A percentile compares a stretch with the other conserved stretches of the same genome.
Conservation (phyloP, 1,140 invertebrate species). For the Drosophila watanabei region DNA sequence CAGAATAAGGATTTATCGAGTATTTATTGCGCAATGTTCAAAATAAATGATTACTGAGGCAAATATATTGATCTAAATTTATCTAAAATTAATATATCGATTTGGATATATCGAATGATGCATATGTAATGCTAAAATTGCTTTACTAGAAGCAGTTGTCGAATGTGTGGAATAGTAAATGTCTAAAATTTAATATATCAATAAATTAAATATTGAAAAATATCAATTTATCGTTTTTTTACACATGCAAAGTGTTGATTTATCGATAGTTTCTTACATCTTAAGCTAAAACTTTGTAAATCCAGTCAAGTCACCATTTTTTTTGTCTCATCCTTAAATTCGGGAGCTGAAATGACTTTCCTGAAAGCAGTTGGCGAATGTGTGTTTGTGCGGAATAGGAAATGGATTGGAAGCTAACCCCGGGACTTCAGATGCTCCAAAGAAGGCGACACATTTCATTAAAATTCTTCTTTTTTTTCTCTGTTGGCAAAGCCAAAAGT, state of each 20-base stretch:
- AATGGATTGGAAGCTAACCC: not conserved
- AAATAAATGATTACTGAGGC: too few relatives aligned
- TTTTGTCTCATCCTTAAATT: not conserved
- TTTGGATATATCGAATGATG: too few relatives aligned
- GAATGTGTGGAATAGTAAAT: too few relatives aligned
- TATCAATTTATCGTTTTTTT: not conserved
- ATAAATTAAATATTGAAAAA: not conserved
- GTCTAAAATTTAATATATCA: too few relatives aligned
- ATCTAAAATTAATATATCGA: too few relatives aligned
- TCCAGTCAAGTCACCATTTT: not conserved
- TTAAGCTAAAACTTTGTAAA: not conserved
- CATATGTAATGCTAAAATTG: too few relatives aligned
- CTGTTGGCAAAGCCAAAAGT: not conserved
- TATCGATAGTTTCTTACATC: not conserved
- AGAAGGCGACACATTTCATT: conserved; percentile 33
- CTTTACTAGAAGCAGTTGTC: too few relatives aligned
- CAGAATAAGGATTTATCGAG: too few relatives aligned
- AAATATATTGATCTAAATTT: too few relatives aligned
- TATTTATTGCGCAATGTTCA: too few relatives aligned
- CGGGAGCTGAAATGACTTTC: not conserved
- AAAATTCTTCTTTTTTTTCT: conserved; percentile 10
- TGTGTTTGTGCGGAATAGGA: conserved; percentile 3
- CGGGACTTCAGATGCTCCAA: not conserved
- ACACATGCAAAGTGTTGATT: not conserved
- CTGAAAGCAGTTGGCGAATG: not conserved